A percentile compares a stretch with the other conserved stretches of the same genome.
Conservation (phyloP, 2,888 invertebrate genomes). For the Meloe dianella region DNA sequence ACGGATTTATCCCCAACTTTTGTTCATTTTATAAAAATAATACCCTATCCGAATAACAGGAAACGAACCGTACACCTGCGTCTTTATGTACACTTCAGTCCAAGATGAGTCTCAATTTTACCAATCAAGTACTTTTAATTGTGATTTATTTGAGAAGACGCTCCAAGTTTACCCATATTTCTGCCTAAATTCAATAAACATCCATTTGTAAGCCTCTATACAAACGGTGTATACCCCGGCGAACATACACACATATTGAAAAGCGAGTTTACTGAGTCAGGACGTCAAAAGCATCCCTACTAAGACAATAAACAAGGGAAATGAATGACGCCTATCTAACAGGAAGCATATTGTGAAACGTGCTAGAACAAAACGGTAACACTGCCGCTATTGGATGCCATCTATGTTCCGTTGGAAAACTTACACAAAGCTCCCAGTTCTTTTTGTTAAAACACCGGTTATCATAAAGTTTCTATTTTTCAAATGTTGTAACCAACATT, state of each 20-base stretch:
- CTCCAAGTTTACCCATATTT: background rate
- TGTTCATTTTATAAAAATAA: slow-evolving; percentile 58
- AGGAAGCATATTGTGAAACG: slow-evolving; percentile 53
- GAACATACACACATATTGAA: background rate
- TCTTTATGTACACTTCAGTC: slow-evolving; percentile 30
- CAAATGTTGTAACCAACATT: slow-evolving; percentile 20
- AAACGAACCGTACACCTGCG: slow-evolving; percentile 52
- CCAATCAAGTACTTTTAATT: background rate
- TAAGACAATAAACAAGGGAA: slow-evolving; percentile 55
- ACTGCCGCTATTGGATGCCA: slow-evolving; percentile 39
- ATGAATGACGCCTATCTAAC: slow-evolving; percentile 56
- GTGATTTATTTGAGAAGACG: background rate
- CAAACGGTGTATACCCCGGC: background rate
- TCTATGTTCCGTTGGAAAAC: slow-evolving; percentile 49
- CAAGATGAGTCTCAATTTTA: background rate
- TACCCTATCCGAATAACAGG: slow-evolving; percentile 53
- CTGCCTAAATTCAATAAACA: background rate
- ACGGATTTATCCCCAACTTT: slow-evolving; percentile 55
- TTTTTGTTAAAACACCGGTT: slow-evolving; percentile 35
- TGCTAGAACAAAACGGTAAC: slow-evolving; percentile 45
- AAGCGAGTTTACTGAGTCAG: background rate
- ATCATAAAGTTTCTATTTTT: slow-evolving; percentile 26
- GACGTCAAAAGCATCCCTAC: slow-evolving; percentile 38
- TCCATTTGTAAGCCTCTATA: background rate
- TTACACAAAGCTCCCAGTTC: slow-evolving; percentile 42